Evolutionary conservation across 2,797 vertebrate species (phyloP).

Genomic region (Todus mexicanus): DNA sequence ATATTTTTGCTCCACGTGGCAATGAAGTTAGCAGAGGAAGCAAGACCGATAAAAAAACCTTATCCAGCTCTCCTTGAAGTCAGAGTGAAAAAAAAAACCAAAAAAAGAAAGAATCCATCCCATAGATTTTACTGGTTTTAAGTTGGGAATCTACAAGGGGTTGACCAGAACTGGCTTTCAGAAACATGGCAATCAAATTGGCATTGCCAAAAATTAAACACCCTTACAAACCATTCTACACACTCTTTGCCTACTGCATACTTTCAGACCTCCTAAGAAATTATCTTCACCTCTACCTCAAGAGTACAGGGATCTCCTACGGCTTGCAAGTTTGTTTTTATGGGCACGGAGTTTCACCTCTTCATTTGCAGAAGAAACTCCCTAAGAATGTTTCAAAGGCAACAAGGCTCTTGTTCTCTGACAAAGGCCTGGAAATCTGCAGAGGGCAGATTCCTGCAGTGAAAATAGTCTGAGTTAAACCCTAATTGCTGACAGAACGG

Average conservation of each 20-base stretch:
- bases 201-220: neutral
- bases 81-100: neutral
- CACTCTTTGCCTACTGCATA: neutral
- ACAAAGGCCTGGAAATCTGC: neutral
- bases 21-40: constrained; percentile 50
- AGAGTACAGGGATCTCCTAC: neutral
- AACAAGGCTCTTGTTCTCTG: neutral
- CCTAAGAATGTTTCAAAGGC: neutral
- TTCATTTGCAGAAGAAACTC: neutral
- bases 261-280: neutral
- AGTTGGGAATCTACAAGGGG: neutral
- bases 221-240: neutral
- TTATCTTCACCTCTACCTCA: neutral
- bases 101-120: neutral
- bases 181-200: neutral
- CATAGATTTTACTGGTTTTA: neutral
- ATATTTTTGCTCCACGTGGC: constrained; percentile 59
- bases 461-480: neutral
- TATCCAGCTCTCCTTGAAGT: neutral
- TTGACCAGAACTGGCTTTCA: neutral
- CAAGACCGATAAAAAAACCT: neutral
- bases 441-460: neutral
- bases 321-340: neutral
- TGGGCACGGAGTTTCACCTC: neutral
- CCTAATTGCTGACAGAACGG: neutral